Conservation (phyloP, 2,113 vertebrate genomes). For the Hypocryptadius cinnamomeus region DNA sequence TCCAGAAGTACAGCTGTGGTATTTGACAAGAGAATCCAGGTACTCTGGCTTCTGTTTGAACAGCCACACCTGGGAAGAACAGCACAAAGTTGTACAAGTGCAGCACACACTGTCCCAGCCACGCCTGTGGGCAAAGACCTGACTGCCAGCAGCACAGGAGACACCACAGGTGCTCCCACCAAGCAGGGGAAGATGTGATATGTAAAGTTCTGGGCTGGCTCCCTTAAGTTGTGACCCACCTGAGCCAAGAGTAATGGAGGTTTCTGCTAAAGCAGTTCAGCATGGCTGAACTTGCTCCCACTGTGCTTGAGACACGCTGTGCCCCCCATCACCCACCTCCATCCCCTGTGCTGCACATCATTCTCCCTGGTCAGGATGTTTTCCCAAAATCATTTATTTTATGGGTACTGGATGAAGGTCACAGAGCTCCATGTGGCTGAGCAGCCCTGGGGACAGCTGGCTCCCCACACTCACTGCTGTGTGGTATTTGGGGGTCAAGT, state of each 20-base stretch:
- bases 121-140: not conserved
- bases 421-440: not conserved
- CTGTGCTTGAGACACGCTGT: fast-evolving
- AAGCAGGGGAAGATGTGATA: not conserved
- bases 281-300: not conserved
- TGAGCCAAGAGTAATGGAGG: not conserved
- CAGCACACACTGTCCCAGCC: not conserved
- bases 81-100: not conserved
- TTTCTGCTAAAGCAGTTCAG: not conserved
- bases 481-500: not conserved
- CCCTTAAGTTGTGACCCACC: not conserved
- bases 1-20: constrained; percentile 77
- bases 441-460: not conserved
- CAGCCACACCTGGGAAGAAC: constrained; percentile 67
- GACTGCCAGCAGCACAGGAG: not conserved
- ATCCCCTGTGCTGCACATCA: fast-evolving
- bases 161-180: not conserved
- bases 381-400: not conserved
- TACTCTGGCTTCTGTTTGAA: constrained; percentile 77
- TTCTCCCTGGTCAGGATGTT: fast-evolving
- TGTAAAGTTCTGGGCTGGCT: not conserved
- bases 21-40: constrained; percentile 73
- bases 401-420: not conserved
- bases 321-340: not conserved
- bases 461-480: not conserved